These are phyloP conservation scores for Cantharis flavilabris DNA, from an alignment of 2,888 invertebrate species.

Conservation along the genomic window DNA sequence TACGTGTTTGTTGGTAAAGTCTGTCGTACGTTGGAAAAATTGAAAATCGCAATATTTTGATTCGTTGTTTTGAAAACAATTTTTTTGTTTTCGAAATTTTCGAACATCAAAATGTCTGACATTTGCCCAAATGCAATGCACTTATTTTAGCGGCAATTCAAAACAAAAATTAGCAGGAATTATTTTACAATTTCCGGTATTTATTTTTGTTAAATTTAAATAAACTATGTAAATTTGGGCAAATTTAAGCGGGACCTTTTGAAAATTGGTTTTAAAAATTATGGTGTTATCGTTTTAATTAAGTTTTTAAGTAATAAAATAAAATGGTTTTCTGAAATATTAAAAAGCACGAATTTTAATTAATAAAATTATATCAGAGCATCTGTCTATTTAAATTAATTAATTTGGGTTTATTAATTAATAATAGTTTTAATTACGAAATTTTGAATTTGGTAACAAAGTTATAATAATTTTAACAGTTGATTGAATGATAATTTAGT, in stretches of 20 bases:
- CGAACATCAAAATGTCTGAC: neutral
- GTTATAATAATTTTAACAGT: neutral
- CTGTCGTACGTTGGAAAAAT: neutral
- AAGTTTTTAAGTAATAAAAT: neutral
- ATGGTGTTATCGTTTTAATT: neutral
- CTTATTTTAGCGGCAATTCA: neutral
- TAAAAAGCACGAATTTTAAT: neutral
- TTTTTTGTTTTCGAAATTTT: neutral
- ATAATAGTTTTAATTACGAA: neutral
- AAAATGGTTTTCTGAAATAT: neutral
- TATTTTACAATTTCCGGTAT: neutral
- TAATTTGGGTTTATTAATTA: neutral
- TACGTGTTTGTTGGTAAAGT: neutral
- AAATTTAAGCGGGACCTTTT: neutral
- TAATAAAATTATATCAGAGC: neutral
- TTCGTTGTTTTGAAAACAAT: neutral
- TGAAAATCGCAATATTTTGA: neutral
- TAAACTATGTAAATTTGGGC: neutral
- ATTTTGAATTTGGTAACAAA: neutral
- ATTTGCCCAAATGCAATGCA: neutral
- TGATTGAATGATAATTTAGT: neutral
- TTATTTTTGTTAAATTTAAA: neutral
- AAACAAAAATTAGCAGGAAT: neutral
- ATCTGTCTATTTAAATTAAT: neutral
- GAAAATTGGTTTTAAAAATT: neutral